Conservation (phyloP, 2,113 vertebrate genomes). For the Vulpes vulpes region DNA sequence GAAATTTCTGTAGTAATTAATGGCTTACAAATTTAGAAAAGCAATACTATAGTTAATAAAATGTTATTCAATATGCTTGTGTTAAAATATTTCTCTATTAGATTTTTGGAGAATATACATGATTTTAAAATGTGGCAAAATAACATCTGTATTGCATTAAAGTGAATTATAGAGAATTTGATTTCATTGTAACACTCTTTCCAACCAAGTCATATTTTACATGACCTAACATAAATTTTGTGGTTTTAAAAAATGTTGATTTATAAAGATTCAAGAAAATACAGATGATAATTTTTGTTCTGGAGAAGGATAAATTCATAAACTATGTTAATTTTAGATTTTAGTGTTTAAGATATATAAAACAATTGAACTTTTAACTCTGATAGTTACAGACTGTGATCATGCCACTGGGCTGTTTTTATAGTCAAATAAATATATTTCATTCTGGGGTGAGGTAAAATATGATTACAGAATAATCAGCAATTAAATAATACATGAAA, state of each 20-base stretch:
- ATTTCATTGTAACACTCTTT: neutral
- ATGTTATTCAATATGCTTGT: neutral
- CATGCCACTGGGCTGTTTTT: neutral
- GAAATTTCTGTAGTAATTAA: neutral
- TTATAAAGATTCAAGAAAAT: neutral
- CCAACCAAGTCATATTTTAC: neutral
- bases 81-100: neutral
- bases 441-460: neutral
- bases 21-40: neutral
- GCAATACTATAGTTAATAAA: neutral
- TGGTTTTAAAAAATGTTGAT: neutral
- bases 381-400: neutral
- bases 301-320: neutral
- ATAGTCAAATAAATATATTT: conserved; percentile 35
- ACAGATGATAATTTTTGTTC: neutral
- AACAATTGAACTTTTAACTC: neutral
- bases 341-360: neutral
- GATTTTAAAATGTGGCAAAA: neutral
- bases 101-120: neutral
- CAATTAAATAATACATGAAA: neutral
- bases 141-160: neutral
- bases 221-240: conserved; percentile 28
- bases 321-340: neutral
- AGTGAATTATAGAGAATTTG: neutral
- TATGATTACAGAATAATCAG: neutral